Conservation (phyloP, 2,888 invertebrate genomes). For the Serripes groenlandicus region DNA sequence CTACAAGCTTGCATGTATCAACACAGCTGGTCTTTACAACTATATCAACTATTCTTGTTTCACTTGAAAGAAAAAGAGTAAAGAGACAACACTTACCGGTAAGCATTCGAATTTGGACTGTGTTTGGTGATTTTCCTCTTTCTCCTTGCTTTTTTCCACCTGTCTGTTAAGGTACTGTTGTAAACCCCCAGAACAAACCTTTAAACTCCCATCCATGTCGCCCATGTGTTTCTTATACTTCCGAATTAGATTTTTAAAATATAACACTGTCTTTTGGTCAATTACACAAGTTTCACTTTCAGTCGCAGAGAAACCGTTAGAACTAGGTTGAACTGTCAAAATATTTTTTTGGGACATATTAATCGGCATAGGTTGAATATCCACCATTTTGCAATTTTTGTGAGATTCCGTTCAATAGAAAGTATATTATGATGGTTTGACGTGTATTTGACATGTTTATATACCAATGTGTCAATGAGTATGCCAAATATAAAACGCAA, state of each 20-base stretch:
- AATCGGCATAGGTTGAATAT: constrained; percentile 33
- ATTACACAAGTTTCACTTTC: constrained; percentile 27
- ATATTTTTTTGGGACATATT: constrained; percentile 26
- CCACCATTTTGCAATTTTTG: constrained; percentile 4
- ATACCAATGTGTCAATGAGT: constrained; percentile 12
- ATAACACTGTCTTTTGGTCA: constrained; percentile 64
- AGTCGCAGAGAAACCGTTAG: neutral
- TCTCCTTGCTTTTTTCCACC: constrained; percentile 27
- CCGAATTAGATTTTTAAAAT: constrained; percentile 73
- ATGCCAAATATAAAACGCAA: constrained; percentile 47
- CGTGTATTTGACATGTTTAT: constrained; percentile 13
- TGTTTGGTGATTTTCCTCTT: constrained; percentile 38
- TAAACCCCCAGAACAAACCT: constrained; percentile 77
- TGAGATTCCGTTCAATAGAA: too few relatives aligned
- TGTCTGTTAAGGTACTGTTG: constrained; percentile 78
- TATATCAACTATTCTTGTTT: neutral
- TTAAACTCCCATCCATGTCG: constrained; percentile 52
- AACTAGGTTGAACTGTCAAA: constrained; percentile 37
- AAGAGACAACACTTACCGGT: constrained; percentile 57
- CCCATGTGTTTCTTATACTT: constrained; percentile 80
- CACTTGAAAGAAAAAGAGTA: neutral
- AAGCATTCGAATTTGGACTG: constrained; percentile 64
- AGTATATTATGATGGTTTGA: too few relatives aligned
- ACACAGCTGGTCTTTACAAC: too few relatives aligned
- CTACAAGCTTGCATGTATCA: too few relatives aligned